phyloP scores from a whole-genome alignment of 1,140 invertebrate species.

The Hycleus phaleratus region DNA sequence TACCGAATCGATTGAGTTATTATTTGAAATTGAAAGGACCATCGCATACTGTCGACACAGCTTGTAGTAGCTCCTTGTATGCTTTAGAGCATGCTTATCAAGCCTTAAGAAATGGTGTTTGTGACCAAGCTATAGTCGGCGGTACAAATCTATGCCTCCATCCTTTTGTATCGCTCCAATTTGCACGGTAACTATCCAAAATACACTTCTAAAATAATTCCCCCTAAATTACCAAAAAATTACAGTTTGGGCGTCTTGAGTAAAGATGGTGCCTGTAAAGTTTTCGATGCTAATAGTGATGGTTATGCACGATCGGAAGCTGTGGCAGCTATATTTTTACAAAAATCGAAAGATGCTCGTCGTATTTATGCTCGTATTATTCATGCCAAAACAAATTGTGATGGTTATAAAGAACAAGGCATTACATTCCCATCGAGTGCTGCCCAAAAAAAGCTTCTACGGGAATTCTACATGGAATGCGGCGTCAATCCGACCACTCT shows the following conservation, averaged over 20 bases:
- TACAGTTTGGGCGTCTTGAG: slow-evolving; percentile 75
- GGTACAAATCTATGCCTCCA: slow-evolving; percentile 78
- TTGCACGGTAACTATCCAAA: slow-evolving; percentile 47
- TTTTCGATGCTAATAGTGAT: slow-evolving; percentile 76
- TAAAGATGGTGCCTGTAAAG: slow-evolving; percentile 76
- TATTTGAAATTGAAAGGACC: slow-evolving; percentile 64
- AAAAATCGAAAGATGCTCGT: slow-evolving; percentile 70
- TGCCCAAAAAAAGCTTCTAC: slow-evolving; percentile 69
- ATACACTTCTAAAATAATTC: not conserved
- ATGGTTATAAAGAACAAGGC: slow-evolving; percentile 68
- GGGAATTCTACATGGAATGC: slow-evolving; percentile 83
- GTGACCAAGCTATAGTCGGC: slow-evolving; percentile 82
- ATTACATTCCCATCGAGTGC: slow-evolving; percentile 87
- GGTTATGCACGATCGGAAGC: slow-evolving; percentile 74
- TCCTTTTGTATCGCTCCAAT: slow-evolving; percentile 78
- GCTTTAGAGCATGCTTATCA: slow-evolving; percentile 77
- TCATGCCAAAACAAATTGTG: slow-evolving; percentile 66
- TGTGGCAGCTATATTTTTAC: slow-evolving; percentile 68
- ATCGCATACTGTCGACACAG: slow-evolving; percentile 78
- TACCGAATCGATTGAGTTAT: slow-evolving; percentile 83
- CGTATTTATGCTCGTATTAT: slow-evolving; percentile 58
- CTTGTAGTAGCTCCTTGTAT: slow-evolving; percentile 82
- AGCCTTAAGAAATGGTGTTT: slow-evolving; percentile 66
- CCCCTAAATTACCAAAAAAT: not conserved
- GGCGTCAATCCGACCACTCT: slow-evolving; percentile 61